Evolutionary conservation across 2,797 vertebrate genomes (phyloP).

Genomic region (Periparus ater): DNA sequence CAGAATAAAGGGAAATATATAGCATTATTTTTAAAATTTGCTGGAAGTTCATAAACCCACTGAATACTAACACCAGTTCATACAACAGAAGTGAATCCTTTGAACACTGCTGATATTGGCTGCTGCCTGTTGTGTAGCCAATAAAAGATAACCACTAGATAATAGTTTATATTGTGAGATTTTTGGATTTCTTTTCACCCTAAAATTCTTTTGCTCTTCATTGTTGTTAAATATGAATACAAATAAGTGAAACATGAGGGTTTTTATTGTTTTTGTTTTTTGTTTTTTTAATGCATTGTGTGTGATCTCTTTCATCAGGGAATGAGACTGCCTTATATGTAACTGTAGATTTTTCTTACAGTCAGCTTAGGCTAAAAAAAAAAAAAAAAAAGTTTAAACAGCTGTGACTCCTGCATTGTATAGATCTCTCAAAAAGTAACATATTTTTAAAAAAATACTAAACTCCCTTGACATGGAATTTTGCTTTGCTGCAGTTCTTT

Average conservation of each 20-base stretch:
- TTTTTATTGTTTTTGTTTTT: too few species aligned
- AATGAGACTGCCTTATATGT: background rate
- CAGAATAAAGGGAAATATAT: background rate
- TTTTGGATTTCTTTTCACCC: background rate
- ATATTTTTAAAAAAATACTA: background rate
- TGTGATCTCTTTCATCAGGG: background rate
- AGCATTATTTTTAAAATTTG: background rate
- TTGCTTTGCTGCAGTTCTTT: background rate
- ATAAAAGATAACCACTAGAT: background rate
- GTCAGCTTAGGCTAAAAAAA: background rate
- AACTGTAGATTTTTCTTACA: background rate
- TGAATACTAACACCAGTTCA: background rate
- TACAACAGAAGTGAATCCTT: background rate
- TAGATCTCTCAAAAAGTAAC: background rate
- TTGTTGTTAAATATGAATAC: background rate
- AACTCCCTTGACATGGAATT: background rate
- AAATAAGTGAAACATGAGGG: background rate
- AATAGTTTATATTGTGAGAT: background rate
- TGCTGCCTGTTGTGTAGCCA: background rate
- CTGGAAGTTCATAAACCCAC: background rate
- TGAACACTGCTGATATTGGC: background rate
- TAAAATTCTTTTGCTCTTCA: background rate
- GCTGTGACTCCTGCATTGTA: background rate
- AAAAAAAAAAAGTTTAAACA: background rate
- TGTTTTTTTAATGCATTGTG: background rate